Evolutionary conservation across 1,140 invertebrate genomes (phyloP).

Genomic region (Brachionus manjavacas): DNA sequence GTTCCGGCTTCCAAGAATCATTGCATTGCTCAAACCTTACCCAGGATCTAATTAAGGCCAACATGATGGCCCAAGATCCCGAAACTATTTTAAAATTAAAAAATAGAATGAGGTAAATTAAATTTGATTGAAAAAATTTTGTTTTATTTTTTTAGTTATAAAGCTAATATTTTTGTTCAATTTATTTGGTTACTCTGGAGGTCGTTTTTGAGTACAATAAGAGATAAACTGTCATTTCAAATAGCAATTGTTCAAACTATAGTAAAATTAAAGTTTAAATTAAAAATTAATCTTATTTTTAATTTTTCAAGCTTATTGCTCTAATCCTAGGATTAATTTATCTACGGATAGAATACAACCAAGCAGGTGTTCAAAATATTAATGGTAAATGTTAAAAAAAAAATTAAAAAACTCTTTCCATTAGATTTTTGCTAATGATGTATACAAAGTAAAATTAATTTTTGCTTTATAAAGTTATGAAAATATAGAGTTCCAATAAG

Average conservation of each 20-base stretch:
- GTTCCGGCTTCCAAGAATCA: neutral
- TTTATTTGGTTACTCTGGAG: conserved; percentile 40
- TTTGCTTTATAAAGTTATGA: neutral
- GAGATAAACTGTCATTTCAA: conserved; percentile 10
- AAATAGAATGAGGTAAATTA: conserved; percentile 35
- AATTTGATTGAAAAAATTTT: neutral
- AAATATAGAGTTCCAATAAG: too few relatives aligned
- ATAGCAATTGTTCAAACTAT: conserved; percentile 25
- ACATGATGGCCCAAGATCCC: neutral
- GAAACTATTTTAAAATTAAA: neutral
- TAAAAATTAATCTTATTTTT: neutral
- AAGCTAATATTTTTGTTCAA: conserved; percentile 7
- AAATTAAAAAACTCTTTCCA: too few relatives aligned
- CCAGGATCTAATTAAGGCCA: neutral
- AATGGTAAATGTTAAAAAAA: conserved; percentile 1
- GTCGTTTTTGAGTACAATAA: neutral
- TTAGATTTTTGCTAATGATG: too few relatives aligned
- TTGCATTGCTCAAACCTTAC: neutral
- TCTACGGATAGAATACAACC: neutral
- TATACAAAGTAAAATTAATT: neutral
- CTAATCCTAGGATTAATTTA: conserved; percentile 33
- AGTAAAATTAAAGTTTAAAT: neutral
- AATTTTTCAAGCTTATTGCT: conserved; percentile 7
- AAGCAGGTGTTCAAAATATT: conserved; percentile 41
- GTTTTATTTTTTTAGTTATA: neutral